Conservation (phyloP, 2,888 invertebrate genomes). For the Spisula solida region DNA sequence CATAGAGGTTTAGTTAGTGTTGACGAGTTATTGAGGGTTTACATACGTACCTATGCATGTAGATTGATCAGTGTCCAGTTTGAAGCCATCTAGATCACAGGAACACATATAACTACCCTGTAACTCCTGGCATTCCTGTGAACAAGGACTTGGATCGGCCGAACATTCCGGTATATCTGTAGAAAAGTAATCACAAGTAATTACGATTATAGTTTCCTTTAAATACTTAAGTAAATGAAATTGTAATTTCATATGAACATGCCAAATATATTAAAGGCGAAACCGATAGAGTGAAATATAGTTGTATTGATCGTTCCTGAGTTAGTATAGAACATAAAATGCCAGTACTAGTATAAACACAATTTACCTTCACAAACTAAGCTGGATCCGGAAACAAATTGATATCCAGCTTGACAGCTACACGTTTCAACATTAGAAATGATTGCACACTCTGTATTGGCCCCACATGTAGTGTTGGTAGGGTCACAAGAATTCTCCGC, state of each 20-base stretch:
- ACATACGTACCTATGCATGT: slow-evolving; percentile 53
- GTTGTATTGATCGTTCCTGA: too few relatives aligned
- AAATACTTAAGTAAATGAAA: too few relatives aligned
- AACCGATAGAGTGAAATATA: too few relatives aligned
- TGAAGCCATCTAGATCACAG: slow-evolving; percentile 45
- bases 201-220: too few relatives aligned
- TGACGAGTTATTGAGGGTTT: too few relatives aligned
- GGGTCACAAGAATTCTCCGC: slow-evolving; percentile 41
- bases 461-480: slow-evolving; percentile 42
- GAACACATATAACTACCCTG: slow-evolving; percentile 46
- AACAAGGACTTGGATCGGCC: slow-evolving; percentile 40
- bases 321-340: too few relatives aligned
- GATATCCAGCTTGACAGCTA: slow-evolving; percentile 65
- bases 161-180: slow-evolving; percentile 57
- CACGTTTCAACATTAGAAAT: slow-evolving; percentile 49
- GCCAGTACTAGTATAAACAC: too few relatives aligned
- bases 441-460: slow-evolving; percentile 63
- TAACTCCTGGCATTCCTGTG: slow-evolving; percentile 48
- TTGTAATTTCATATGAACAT: too few relatives aligned
- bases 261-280: too few relatives aligned
- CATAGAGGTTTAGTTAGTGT: too few relatives aligned
- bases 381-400: slow-evolving; percentile 48
- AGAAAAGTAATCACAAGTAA: neutral
- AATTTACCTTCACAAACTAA: slow-evolving; percentile 55
- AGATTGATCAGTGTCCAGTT: slow-evolving; percentile 46